These are phyloP conservation scores for Pogonomyrmex barbatus DNA, from an alignment of 1,140 invertebrate genomes.

Conservation along the genomic window DNA sequence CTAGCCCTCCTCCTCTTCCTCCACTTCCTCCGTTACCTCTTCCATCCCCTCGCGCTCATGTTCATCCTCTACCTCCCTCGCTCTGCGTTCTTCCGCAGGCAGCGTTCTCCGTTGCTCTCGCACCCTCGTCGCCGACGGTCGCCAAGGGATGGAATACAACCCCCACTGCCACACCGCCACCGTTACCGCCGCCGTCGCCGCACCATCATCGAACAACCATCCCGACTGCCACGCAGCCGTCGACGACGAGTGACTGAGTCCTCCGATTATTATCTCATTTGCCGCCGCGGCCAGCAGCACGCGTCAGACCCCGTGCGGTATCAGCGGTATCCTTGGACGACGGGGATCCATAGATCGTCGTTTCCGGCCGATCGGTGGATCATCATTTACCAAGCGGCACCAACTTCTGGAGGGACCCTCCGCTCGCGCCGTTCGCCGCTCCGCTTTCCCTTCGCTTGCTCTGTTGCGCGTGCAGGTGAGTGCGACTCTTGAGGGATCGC, in stretches of 20 bases:
- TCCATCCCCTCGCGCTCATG: not conserved
- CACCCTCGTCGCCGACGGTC: constrained; percentile 74
- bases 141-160: constrained; percentile 82
- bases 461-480: constrained; percentile 67
- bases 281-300: constrained; percentile 79
- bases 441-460: no score
- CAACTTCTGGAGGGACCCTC: constrained; percentile 28
- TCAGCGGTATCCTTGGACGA: not conserved
- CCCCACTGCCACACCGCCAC: constrained; percentile 77
- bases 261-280: constrained; percentile 86
- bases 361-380: constrained; percentile 47
- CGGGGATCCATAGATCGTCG: constrained; percentile 66
- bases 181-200: constrained; percentile 67
- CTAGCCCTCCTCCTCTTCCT: constrained; percentile 68
- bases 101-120: constrained; percentile 48
- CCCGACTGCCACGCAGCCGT: constrained; percentile 69
- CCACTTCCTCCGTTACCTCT: constrained; percentile 54
- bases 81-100: constrained; percentile 40
- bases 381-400: constrained; percentile 21
- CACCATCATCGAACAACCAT: constrained; percentile 61
- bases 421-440: not conserved
- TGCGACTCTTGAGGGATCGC: constrained; percentile 13
- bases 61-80: constrained; percentile 45
- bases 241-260: constrained; percentile 80
- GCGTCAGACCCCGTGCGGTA: constrained; percentile 40